A percentile compares a stretch with the other conserved stretches of the same genome.
Evolutionary conservation across 2,888 invertebrate species (phyloP).

Genomic region (Malacosoma neustria): DNA sequence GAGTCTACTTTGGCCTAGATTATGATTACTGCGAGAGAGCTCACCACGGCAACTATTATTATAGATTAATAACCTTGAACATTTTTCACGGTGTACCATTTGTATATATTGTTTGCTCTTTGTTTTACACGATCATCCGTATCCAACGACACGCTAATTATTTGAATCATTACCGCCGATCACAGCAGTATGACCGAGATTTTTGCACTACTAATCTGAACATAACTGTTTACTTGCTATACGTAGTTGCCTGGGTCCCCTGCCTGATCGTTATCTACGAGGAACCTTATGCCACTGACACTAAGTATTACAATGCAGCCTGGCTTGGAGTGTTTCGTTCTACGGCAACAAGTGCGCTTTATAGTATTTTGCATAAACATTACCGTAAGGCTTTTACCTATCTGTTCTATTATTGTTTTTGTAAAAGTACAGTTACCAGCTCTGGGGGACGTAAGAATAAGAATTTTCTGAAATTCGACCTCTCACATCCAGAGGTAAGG

Average conservation of each 20-base stretch:
- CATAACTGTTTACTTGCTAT: constrained; percentile 77
- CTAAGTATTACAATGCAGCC: constrained; percentile 78
- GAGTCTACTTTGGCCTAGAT: constrained; percentile 76
- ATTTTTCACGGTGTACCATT: constrained; percentile 76
- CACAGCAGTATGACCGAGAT: constrained; percentile 77
- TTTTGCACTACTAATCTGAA: constrained; percentile 77
- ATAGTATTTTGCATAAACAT: constrained; percentile 77
- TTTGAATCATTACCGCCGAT: constrained; percentile 75
- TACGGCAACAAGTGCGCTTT: constrained; percentile 77
- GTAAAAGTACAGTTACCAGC: constrained; percentile 79
- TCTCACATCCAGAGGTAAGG: constrained; percentile 76
- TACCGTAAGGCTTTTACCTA: constrained; percentile 83
- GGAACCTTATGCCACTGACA: constrained; percentile 56
- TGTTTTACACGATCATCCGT: constrained; percentile 61
- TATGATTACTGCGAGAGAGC: constrained; percentile 80
- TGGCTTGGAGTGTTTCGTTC: constrained; percentile 83
- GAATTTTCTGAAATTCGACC: constrained; percentile 34
- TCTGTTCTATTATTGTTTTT: constrained; percentile 86
- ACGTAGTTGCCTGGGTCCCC: constrained; percentile 80
- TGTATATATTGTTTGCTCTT: constrained; percentile 68
- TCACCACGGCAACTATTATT: constrained; percentile 69
- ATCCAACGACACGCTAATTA: constrained; percentile 68
- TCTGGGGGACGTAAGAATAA: constrained; percentile 78
- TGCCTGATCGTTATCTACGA: constrained; percentile 76
- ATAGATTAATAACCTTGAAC: constrained; percentile 71